Base-by-base conservation (phyloP, 2,888 invertebrate genomes). In the Drosophila histrio region DNA sequence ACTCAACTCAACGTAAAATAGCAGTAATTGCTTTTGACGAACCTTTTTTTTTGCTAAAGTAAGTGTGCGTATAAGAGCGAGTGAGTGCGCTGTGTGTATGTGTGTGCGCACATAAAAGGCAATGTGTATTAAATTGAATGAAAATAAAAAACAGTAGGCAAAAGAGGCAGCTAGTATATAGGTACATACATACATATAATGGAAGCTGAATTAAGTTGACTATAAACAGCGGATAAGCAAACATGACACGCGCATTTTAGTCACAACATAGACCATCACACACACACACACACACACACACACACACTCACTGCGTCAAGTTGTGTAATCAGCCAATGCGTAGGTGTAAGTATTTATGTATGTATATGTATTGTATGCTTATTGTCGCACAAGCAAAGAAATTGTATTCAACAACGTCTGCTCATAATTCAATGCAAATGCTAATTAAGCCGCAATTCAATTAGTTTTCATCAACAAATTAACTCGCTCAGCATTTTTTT, bases 81-180 rank as follows among this genome's bases (percentile, higher is more conserved):
- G 26, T 32, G 26, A 26, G 52, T 54, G 58, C 63, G 49, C 32
- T 54, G 52, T 41, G 26, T 56, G 49, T 22, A 32, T 53, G 34
- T 53, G 49, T 53, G 47, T 38, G 70, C 15, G 39, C 59, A 71
- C 74, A 74, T 76, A 76, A 78, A 76, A 73, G 65, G 75, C 78
- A 65, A 73, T 73, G 75, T 74, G 70, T 79, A 78, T 70, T 75
- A 82, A 88, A 88, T 88, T 88, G 88, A 82, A 88, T 82, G 86
- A 82, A 82, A 72, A 75, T 85, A 72, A 84, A 67, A 83, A 64
- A 59, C 82, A 74, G 68, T 70, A 83, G 64, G 74, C 74, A 66
- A 66, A 68, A 66, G 52, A 59, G 72, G 47, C 61, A 57, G 34
- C 49, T 32, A 39, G 8, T 24, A 38, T 7, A 13, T 22, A 19